A percentile compares a stretch with the other conserved stretches of the same genome.
phyloP scores from a whole-genome alignment of 1,140 invertebrate genomes.

The Caenorhabditis latens region DNA sequence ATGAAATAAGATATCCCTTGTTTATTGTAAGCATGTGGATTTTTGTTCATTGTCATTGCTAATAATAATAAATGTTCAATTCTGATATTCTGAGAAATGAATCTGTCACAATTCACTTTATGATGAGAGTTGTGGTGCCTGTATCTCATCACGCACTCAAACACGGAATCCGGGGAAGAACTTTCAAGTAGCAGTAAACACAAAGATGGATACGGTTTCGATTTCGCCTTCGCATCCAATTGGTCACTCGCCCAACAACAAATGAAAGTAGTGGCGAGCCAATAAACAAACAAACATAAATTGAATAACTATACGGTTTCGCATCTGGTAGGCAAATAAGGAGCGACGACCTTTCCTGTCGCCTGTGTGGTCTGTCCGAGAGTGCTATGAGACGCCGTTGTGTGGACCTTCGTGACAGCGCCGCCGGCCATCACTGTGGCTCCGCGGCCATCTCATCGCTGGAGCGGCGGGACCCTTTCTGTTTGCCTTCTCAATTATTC shows the following conservation, averaged over 20 bases:
- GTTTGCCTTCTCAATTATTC: conserved; percentile 53
- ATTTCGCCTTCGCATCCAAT: conserved; percentile 29
- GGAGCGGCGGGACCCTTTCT: neutral
- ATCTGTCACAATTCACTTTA: too few species aligned
- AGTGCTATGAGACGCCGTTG: conserved; percentile 31
- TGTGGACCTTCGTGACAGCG: conserved; percentile 52
- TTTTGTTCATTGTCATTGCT: too few species aligned
- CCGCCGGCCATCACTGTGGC: conserved; percentile 45
- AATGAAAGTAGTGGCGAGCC: conserved; percentile 49
- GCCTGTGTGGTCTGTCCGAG: neutral
- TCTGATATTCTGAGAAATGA: too few species aligned
- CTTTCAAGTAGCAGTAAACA: conserved; percentile 53
- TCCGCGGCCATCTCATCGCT: conserved; percentile 25
- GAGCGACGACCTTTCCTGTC: conserved; percentile 33
- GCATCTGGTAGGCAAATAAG: conserved; percentile 54
- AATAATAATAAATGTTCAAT: too few species aligned
- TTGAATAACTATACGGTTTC: conserved; percentile 55
- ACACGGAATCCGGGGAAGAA: conserved; percentile 27
- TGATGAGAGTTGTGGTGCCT: too few species aligned
- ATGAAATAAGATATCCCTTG: too few species aligned
- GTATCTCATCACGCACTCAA: neutral
- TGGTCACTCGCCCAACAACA: conserved; percentile 53
- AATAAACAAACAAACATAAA: conserved; percentile 54
- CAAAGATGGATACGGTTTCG: conserved; percentile 26
- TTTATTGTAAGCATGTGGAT: too few species aligned